Conservation (phyloP, 2,113 vertebrate genomes). For the Osmerus eperlanus region DNA sequence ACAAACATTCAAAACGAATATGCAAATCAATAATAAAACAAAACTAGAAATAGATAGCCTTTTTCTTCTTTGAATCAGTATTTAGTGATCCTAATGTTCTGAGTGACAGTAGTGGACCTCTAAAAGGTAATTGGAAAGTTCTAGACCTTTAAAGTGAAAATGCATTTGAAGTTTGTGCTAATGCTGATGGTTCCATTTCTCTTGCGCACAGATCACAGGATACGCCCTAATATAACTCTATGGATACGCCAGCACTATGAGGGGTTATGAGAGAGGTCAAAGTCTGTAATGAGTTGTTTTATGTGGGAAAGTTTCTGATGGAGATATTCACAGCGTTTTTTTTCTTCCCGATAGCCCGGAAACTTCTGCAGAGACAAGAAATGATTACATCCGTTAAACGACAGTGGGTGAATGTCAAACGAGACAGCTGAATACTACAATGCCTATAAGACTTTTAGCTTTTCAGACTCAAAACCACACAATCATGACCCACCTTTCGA, state of each 20-base stretch:
- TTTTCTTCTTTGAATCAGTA: not conserved
- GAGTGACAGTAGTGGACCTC: not conserved
- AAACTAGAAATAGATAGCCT: not conserved
- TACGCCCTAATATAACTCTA: not conserved
- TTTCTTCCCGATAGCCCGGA: conserved; percentile 81
- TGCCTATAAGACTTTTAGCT: too few relatives aligned
- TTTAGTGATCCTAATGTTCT: not conserved
- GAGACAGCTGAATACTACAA: too few relatives aligned
- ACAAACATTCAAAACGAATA: too few relatives aligned
- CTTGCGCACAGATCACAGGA: not conserved
- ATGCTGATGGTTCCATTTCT: not conserved
- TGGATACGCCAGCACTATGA: not conserved
- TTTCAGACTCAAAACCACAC: too few relatives aligned
- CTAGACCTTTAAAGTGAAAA: conserved; percentile 14
- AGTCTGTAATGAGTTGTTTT: conserved; percentile 79
- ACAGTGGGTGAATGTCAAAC: not conserved
- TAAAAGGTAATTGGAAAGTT: conserved; percentile 15
- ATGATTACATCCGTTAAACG: not conserved
- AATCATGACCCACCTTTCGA: conserved; percentile 70
- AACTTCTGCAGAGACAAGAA: conserved; percentile 67
- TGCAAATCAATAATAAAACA: not conserved
- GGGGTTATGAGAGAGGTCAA: conserved; percentile 57
- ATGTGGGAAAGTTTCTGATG: conserved; percentile 84
- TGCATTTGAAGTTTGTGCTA: not conserved
- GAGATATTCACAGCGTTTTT: conserved; percentile 79